Evolutionary conservation across 2,113 vertebrate genomes (phyloP).

Genomic region (Haliaeetus leucogaster): DNA sequence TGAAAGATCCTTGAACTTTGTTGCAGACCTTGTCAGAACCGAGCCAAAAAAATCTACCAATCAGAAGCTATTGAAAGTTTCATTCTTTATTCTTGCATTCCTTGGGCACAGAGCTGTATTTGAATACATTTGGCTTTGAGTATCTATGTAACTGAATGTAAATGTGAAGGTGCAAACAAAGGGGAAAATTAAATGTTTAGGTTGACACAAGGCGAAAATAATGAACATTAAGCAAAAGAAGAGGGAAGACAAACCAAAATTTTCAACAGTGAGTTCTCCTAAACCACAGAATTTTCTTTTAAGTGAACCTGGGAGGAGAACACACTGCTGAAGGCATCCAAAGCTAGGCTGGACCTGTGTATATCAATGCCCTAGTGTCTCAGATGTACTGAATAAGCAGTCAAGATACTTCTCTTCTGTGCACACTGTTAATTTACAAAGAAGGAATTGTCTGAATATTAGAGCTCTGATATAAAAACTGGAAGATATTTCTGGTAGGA

Average conservation of each 20-base stretch:
- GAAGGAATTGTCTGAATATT: not conserved
- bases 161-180: not conserved
- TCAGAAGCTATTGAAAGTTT: not conserved
- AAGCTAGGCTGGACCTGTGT: not conserved
- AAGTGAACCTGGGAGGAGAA: not conserved
- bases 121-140: not conserved
- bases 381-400: not conserved
- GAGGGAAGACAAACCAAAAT: not conserved
- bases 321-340: not conserved
- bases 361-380: not conserved
- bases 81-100: not conserved
- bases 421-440: not conserved
- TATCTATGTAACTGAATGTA: not conserved
- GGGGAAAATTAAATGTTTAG: not conserved
- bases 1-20: not conserved
- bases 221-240: not conserved
- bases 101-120: not conserved
- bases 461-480: not conserved
- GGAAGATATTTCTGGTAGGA: not conserved
- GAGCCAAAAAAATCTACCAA: not conserved
- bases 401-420: not conserved
- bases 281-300: not conserved
- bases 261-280: not conserved
- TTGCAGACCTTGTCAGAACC: not conserved
- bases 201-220: not conserved